phyloP scores from a whole-genome alignment of 2,113 vertebrate genomes.

The Trinectes maculatus region DNA sequence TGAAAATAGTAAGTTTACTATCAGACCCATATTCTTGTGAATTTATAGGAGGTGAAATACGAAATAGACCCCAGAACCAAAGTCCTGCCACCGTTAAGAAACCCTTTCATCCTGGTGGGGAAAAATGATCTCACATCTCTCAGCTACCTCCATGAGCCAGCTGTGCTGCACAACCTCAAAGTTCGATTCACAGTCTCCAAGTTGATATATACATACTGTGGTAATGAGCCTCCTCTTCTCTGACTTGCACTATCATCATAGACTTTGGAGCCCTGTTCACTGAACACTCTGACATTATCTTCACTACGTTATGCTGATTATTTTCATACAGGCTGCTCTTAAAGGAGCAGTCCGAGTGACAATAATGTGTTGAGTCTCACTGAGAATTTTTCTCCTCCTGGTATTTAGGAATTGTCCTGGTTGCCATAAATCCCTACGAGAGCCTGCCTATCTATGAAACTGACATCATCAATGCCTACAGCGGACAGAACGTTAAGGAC shows the following conservation, averaged over 20 bases:
- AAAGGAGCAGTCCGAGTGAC: conserved; percentile 53
- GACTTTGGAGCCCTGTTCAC: conserved; percentile 73
- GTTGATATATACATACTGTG: conserved; percentile 97
- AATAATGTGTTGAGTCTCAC: neutral
- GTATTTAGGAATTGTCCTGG: conserved; percentile 91
- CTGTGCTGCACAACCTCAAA: conserved; percentile 95
- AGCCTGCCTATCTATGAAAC: conserved; percentile 94
- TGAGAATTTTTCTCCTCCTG: neutral
- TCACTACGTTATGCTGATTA: conserved; percentile 41
- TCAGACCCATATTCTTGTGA: neutral
- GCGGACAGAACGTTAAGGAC: conserved; percentile 96
- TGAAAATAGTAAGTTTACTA: too few species aligned
- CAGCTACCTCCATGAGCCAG: conserved; percentile 96
- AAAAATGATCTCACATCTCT: conserved; percentile 97
- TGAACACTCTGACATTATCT: conserved; percentile 47
- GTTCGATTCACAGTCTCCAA: conserved; percentile 96
- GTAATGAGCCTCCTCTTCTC: conserved; percentile 80
- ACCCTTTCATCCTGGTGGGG: conserved; percentile 94
- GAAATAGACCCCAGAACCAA: conserved; percentile 83
- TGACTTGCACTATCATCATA: conserved; percentile 62
- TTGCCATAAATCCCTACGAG: conserved; percentile 98
- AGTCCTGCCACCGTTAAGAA: conserved; percentile 88
- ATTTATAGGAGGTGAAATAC: conserved; percentile 85
- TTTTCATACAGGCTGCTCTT: conserved; percentile 30
- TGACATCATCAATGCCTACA: conserved; percentile 96